Conservation (phyloP, 2,113 vertebrate genomes). For the Neoarius graeffei region DNA sequence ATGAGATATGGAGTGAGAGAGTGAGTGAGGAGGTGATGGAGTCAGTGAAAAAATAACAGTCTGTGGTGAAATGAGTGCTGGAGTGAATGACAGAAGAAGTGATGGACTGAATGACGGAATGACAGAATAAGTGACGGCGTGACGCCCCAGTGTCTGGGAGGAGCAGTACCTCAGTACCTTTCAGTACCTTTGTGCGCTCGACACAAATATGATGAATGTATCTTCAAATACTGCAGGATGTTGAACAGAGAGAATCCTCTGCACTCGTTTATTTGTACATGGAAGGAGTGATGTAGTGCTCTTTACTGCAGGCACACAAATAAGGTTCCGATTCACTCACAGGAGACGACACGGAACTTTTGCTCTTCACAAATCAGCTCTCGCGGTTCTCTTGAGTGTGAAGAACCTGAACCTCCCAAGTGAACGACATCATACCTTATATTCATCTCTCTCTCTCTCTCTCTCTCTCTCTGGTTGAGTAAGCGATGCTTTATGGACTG, state of each 20-base stretch:
- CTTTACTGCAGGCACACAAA: neutral
- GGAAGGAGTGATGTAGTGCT: neutral
- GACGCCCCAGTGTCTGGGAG: neutral
- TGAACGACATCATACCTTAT: neutral
- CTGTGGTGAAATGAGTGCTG: neutral
- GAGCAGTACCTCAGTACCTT: neutral
- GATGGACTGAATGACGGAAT: no score
- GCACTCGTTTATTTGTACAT: neutral
- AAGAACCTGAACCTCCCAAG: neutral
- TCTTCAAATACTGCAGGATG: neutral
- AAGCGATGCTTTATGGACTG: slow-evolving; percentile 18
- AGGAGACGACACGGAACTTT: neutral
- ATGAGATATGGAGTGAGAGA: no score
- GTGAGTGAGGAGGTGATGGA: no score
- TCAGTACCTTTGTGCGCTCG: neutral
- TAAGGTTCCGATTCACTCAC: neutral
- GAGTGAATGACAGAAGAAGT: neutral
- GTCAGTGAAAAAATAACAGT: no score
- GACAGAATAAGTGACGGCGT: neutral
- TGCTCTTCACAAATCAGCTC: neutral
- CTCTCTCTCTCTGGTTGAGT: neutral
- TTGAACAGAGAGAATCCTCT: neutral
- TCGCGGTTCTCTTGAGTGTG: neutral
- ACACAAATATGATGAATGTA: neutral
- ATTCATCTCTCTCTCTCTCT: neutral